A percentile compares a stretch with the other conserved stretches of the same genome.
Conservation (phyloP, 1,140 invertebrate species). For the Meloidogyne chitwoodi region DNA sequence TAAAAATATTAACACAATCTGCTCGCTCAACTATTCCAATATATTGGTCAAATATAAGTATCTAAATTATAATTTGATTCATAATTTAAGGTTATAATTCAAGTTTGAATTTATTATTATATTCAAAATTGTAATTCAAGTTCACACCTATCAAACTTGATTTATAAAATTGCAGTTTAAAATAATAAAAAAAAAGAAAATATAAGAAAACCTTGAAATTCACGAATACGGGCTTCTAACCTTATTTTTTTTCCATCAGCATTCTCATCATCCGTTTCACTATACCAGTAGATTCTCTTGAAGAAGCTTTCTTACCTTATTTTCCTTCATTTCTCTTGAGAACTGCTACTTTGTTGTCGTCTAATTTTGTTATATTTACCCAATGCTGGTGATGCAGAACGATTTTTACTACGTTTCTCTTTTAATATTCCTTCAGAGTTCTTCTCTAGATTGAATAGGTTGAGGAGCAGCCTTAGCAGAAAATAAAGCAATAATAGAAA, state of each 20-base stretch:
- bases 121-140: too few relatives aligned
- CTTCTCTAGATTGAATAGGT: neutral
- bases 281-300: neutral
- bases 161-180: too few relatives aligned
- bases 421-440: neutral
- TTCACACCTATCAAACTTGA: too few relatives aligned
- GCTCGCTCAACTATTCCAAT: slow-evolving; percentile 29
- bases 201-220: neutral
- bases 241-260: neutral
- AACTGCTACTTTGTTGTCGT: neutral
- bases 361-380: neutral
- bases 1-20: slow-evolving; percentile 43
- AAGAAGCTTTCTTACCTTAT: neutral
- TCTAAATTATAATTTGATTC: too few relatives aligned
- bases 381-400: neutral
- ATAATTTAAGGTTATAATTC: too few relatives aligned
- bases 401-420: neutral
- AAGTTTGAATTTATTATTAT: too few relatives aligned
- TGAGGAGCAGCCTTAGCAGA: too few relatives aligned
- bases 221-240: neutral
- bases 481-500: too few relatives aligned
- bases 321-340: neutral
- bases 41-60: too few relatives aligned
- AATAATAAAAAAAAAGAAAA: too few relatives aligned
- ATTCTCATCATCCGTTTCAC: neutral